Base-by-base conservation (phyloP, 2,797 vertebrate genomes). In the Buceros bicornis region DNA sequence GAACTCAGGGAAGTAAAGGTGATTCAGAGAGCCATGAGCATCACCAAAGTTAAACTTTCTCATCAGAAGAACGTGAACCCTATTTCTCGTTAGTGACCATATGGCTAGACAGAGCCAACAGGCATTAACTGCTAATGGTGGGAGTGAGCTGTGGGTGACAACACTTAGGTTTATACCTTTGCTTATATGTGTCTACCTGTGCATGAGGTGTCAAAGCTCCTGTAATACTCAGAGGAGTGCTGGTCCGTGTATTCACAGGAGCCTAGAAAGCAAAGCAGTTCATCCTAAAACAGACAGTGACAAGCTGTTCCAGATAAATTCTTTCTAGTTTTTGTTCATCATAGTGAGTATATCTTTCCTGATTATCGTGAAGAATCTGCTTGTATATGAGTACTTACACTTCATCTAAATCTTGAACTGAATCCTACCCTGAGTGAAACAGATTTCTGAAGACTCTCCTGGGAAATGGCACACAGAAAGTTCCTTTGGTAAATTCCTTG, bases 141-240 rank as follows among this genome's bases (percentile, higher is more conserved):
- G 29, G 35, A 61, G 26, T 60, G 66, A 79, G 21, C 22, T 64
- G 21, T 10, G 24, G 42, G 21, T 54, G 42, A 60, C 16, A n/a
- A 31, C 7, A 26, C 3, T 7, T 64, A 35, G 43, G 35, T 42
- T 43, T 57, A 77, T 20, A 77, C 21, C 8, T 67, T 76, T 92
- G 4, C 12, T 37, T 62, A 1, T 4, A 17, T 8, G 1, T 60
- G 8, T 58, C 13, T 57, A 4, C 2, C 2, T 7, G 10, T 6
- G 4, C 4, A 29, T 35, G 25, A 51, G 10, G 14, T 47, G 42
- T 51, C 50, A 90, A 61, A 88, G 13, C 21, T 88, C 13, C 67
- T 57, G 54, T 53, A 53, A 60, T 26, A 16, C 21, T 26, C 26
- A 37, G 16, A 29, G 37, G 3, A 58, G 13, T 47, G 12, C 8